Conservation (phyloP, 2,888 invertebrate genomes). For the Steinernema scapterisci region DNA sequence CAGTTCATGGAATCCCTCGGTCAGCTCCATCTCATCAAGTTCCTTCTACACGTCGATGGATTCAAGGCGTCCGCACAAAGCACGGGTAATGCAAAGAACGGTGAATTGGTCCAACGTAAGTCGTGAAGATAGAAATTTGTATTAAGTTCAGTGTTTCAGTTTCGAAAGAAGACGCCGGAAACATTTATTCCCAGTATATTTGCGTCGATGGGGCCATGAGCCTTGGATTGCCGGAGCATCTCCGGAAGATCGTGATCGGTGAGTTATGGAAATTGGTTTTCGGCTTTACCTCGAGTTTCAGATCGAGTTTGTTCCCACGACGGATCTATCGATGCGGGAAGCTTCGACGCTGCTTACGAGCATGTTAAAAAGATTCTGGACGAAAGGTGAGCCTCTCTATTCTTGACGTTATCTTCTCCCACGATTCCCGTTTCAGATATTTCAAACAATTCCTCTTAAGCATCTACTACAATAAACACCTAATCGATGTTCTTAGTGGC, state of each 20-base stretch:
- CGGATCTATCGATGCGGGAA: slow-evolving; percentile 75
- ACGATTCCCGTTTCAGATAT: slow-evolving; percentile 70
- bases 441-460: slow-evolving; percentile 82
- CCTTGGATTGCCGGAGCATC: slow-evolving; percentile 68
- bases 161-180: slow-evolving; percentile 73
- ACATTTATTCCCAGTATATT: slow-evolving; percentile 80
- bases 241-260: slow-evolving; percentile 69
- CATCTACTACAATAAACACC: slow-evolving; percentile 87
- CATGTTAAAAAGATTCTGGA: slow-evolving; percentile 77
- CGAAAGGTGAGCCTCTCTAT: slow-evolving; percentile 1
- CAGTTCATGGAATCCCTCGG: slow-evolving; percentile 76
- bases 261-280: too few relatives aligned
- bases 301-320: slow-evolving; percentile 77
- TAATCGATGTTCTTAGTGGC: slow-evolving; percentile 85
- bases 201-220: slow-evolving; percentile 75
- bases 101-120: background rate
- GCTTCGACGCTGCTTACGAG: slow-evolving; percentile 79
- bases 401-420: background rate
- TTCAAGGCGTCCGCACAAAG: slow-evolving; percentile 67
- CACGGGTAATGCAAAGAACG: background rate
- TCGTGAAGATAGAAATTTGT: background rate
- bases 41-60: slow-evolving; percentile 71
- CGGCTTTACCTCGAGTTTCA: slow-evolving; percentile 73
- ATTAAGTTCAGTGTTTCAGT: slow-evolving; percentile 59
- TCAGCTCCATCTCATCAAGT: slow-evolving; percentile 68